Base-by-base conservation (phyloP, 1,140 invertebrate genomes). In the Drosophila hydei region DNA sequence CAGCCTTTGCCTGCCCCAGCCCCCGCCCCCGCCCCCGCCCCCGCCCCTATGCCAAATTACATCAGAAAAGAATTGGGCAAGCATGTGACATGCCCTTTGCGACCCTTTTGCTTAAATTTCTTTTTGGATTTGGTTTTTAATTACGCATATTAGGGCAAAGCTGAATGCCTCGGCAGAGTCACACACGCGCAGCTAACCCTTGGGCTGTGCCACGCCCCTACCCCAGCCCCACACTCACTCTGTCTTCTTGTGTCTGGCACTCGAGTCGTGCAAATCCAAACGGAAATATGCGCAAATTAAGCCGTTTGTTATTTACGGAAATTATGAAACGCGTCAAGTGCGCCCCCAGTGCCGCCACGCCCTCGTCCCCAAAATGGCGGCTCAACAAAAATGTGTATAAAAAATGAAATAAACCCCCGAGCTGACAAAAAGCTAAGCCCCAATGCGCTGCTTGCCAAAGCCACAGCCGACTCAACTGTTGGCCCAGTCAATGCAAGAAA, bases 211-310 rank as follows among this genome's bases (percentile, higher is more conserved):
- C 18, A 48, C 14, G 7, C 30, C 40, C 38, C n/a, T n/a, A n/a
- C 18, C 61, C n/a, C 19, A 19, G 3, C 6, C n/a, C 14, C 27
- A 33, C 7, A 21, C 42, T 7, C 25, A 25, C 7, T 18, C 23
- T 12, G 30, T 2, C 16, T 33, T 9, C 8, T 47, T 5, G 27
- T 43, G 55, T 38, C 43, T 69, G 72, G 72, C 74, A 77, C 83
- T 88, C 77, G 75, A 81, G 83, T 80, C 81, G 81, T 87, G 80
- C 65, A 85, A 85, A 85, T 87, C 80, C 80, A 87, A 85, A 85
- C 81, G 81, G 81, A 87, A 87, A 87, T 87, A 81, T 87, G 81
- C 83, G 81, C 81, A 87, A 87, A 87, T 87, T 87, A 87, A 87
- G 81, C 81, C 81, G 78, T 88, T 87, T 87, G 81, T 87, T 87